Evolutionary conservation across 2,797 vertebrate species (phyloP).

Genomic region (Coluber constrictor): DNA sequence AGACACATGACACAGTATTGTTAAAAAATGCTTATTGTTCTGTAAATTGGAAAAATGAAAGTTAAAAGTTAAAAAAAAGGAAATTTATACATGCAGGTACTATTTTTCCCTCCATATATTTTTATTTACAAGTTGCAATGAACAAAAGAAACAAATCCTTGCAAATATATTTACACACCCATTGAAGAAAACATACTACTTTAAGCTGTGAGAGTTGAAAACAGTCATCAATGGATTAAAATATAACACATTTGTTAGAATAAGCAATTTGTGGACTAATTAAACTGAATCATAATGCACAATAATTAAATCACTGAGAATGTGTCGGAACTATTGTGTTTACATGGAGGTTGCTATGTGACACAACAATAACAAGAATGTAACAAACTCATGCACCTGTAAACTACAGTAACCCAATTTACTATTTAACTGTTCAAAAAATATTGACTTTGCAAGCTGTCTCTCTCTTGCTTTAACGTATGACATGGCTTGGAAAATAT

Average conservation of each 20-base stretch:
- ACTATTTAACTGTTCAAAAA: background rate
- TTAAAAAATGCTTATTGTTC: too few relatives aligned
- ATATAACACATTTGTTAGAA: background rate
- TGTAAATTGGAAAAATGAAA: too few relatives aligned
- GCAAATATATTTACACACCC: background rate
- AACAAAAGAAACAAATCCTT: slow-evolving; percentile 12
- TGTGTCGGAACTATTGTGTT: background rate
- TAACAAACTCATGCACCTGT: too few relatives aligned
- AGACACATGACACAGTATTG: too few relatives aligned
- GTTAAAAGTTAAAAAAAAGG: background rate
- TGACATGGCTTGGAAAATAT: background rate
- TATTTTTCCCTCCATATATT: background rate
- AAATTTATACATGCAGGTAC: background rate
- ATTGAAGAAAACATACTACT: background rate
- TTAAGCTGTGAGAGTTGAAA: slow-evolving; percentile 1
- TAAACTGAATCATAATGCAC: background rate
- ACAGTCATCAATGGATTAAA: background rate
- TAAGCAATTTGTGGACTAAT: background rate
- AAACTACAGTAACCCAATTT: background rate
- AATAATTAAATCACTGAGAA: background rate
- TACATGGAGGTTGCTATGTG: background rate
- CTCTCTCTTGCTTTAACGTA: background rate
- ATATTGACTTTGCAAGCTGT: background rate
- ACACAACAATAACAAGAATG: background rate
- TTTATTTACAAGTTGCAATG: slow-evolving; percentile 32